These are phyloP conservation scores for Phrynosoma blainvillii DNA, from an alignment of 2,113 vertebrate genomes.

Conservation along the genomic window DNA sequence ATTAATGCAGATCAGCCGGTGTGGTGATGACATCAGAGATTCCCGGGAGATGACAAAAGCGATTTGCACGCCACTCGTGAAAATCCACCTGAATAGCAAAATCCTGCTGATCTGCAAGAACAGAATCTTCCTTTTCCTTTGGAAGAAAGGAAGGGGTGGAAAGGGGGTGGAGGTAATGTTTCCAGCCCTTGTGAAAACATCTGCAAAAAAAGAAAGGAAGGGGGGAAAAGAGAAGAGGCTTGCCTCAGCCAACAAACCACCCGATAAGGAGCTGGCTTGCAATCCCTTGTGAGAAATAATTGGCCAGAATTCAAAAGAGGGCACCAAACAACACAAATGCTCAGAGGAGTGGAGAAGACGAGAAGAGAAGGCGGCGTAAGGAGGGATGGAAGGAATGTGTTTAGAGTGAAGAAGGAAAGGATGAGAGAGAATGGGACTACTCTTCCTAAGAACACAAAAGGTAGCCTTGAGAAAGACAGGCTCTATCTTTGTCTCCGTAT, in stretches of 20 bases:
- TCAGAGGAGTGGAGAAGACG: not conserved
- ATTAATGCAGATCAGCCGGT: not conserved
- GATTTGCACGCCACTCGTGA: too few species aligned
- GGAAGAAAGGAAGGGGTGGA: too few species aligned
- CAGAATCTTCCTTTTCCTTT: not conserved
- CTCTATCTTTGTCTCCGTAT: too few species aligned
- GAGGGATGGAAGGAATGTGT: too few species aligned
- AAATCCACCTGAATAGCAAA: not conserved
- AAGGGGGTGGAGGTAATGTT: not conserved
- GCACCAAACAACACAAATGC: not conserved
- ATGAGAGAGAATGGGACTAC: fast-evolving
- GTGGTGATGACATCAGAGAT: not conserved
- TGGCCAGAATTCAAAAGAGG: not conserved
- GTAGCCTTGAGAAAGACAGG: too few species aligned
- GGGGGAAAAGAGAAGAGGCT: not conserved
- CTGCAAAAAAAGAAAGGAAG: not conserved
- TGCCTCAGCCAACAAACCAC: not conserved
- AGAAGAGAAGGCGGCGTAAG: not conserved
- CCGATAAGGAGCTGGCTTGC: not conserved
- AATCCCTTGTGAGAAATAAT: not conserved
- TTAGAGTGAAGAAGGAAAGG: not conserved
- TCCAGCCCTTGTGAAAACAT: not conserved
- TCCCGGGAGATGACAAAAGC: too few species aligned
- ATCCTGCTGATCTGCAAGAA: not conserved
- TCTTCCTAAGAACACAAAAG: not conserved